phyloP scores from a whole-genome alignment of 2,888 invertebrate genomes.

The Calephelis perditalis region DNA sequence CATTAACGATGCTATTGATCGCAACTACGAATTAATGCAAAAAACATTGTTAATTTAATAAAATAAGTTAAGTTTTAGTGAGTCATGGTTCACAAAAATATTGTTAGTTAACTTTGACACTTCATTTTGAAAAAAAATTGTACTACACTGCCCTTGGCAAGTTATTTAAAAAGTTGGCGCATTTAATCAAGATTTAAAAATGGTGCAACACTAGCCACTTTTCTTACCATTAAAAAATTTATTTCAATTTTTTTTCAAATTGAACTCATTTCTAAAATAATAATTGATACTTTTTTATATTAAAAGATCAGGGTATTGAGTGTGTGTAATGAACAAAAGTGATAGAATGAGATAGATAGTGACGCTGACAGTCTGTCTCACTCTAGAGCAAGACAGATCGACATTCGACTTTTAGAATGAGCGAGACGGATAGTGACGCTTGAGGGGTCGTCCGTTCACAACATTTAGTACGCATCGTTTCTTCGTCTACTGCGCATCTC shows the following conservation, averaged over 20 bases:
- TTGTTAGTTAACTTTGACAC: not conserved
- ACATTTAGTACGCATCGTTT: not conserved
- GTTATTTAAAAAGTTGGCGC: not conserved
- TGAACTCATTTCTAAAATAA: not conserved
- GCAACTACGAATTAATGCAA: not conserved
- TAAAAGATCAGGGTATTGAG: not conserved
- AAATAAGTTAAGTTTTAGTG: not conserved
- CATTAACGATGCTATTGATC: constrained; percentile 1
- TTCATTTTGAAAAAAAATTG: not conserved
- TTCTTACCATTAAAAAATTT: not conserved
- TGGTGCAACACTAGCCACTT: not conserved
- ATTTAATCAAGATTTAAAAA: not conserved
- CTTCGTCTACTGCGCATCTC: not conserved
- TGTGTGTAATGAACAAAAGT: constrained; percentile 1
- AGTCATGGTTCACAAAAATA: not conserved
- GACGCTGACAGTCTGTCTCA: constrained; percentile 1
- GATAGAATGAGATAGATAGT: constrained; percentile 1
- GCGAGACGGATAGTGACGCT: constrained; percentile 1
- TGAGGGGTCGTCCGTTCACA: not conserved
- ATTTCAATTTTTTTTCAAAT: not conserved
- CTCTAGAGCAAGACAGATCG: not conserved
- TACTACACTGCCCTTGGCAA: constrained; percentile 1
- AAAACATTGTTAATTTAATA: not conserved
- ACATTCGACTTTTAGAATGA: not conserved
- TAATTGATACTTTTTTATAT: not conserved